Evolutionary conservation across 2,888 invertebrate species (phyloP), one percentile per base, ranked within the genome.

Genomic region (Cabera pusaria): DNA sequence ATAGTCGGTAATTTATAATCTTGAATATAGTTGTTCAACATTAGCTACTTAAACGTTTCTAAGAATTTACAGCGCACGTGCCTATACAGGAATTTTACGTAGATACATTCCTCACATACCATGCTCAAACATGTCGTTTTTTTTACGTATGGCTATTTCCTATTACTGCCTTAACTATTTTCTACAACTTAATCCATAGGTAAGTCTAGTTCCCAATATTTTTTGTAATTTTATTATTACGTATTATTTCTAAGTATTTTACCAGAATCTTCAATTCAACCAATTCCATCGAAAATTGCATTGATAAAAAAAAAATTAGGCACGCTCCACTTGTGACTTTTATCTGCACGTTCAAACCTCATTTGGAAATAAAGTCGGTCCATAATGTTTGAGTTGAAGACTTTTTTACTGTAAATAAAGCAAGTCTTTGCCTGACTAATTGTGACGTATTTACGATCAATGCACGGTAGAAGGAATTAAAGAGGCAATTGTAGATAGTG

Each of bases 381-480:
- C 40, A 9, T 29, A 39, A 71, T 59, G 59, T 70, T 64, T 60
- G 52, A 60, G 52, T 49, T 42, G 51, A 48, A 43, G 48, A 45
- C 52, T 60, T 72, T 40, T 75, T 79, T 74, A 63, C 58, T 69
- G 72, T 64, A 73, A 72, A 75, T 72, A 74, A 77, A 72, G 52
- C 63, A 53, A 61, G 68, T 65, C 69, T 73, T 72, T 69, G 64
- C 61, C 66, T 69, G 80, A 84, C 81, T 85, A 85, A 86, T 85
- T 86, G 83, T 78, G 75, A 73, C 69, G 76, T 79, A 77, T 72
- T 81, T 84, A 85, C 78, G 82, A 82, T 60, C 71, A 51, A 50
- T 52, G 62, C 70, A 61, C 64, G 53, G 69, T 56, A 58, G 58
- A 72, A 25, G 7, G 77, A 79, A 83, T 81, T 79, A 74, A 79